Evolutionary conservation across 2,888 invertebrate species (phyloP), one percentile per base, ranked within the genome.

Genomic region (Drosophila buzzatii): DNA sequence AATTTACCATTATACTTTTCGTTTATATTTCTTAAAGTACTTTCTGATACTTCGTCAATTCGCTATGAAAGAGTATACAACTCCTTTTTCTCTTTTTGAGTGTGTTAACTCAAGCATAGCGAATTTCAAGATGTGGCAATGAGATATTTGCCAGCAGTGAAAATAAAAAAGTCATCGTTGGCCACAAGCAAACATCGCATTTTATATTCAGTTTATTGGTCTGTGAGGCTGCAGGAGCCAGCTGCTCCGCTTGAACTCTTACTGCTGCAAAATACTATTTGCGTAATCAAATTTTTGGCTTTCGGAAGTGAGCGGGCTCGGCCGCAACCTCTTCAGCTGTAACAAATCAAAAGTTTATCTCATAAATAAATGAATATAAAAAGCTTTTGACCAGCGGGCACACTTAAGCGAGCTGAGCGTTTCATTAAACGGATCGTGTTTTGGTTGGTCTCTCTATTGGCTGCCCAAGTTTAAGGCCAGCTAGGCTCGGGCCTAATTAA

Each of bases 51-150:
- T 27, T 23, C 2, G 23, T 23, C 23, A 23, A 27, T 3, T 3
- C 3, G 3, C 23, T 27, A 27, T 27, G 27, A 27, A 27, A 27
- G 27, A 6, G 27, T 27, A 27, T 27, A 27, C 1, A 27, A 27
- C 27, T 27, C 27, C 14, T 53, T 3, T 37, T 7, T 2, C 31
- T 1, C 6, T n/a, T 61, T 60, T 55, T 63, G 73, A 75, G 73
- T 79, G 78, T 75, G 82, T 73, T 76, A 70, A 78, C 81, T 81
- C 70, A 77, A 79, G 82, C 87, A 74, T 85, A 73, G 70, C 73
- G 75, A 49, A 73, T 66, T 58, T 64, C 56, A 67, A 51, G 72
- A 59, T 59, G 53, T 65, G 62, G 20, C 52, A 35, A 20, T 35
- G 20, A 33, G 33, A 33, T 20, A 9, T 49, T 56, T 53, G 70